Evolutionary conservation across 1,140 invertebrate genomes (phyloP), one percentile per base, ranked within the genome.

Genomic region (Coenobita brevimanus): DNA sequence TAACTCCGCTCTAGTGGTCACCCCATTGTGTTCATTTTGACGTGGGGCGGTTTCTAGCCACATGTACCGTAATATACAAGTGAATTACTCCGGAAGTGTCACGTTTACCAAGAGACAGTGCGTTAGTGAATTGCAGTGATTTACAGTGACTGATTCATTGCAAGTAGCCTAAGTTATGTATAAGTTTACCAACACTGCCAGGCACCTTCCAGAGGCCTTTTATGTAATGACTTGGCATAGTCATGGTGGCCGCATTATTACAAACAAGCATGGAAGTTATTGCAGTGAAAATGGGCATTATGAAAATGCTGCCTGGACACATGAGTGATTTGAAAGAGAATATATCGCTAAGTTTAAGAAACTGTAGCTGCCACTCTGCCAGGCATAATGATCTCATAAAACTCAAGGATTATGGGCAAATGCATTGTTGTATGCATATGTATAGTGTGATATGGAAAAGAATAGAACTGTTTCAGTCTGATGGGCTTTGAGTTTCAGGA

Each of bases 261-360:
- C 85, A 87, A 41, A 75, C 33, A 54, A 54, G 36, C 62, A 71
- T 64, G 85, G 75, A 81, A 64, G 71, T 57, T 78, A 50, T 78
- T 73, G 85, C 85, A 87, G 85, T 87, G 85, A 57, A 79, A 86
- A 80, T 71, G 85, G 85, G 85, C 85, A 87, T 87, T 87, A 87
- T 73, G 67, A 85, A 71, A 71, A 57, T 87, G 76, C 82, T 81
- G 54, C 71, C 43, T 43, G 33, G 62, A 54, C 71, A 79, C 21
- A 50, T 30, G 82, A 85, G 54, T 85, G 82, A 85, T 75, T 76
- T n/a, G n/a, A n/a, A 71, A 36, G 43, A 57, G 54, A 57, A 27
- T 54, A 60, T 69, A 80, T 41, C 24, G 64, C 54, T 57, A 33
- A 30, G 41, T 36, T n/a, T 43, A 67, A 80, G 67, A 71, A 54